These are phyloP conservation scores for Tupaia chinensis DNA, from an alignment of 2,113 vertebrate genomes.

Conservation along the genomic window DNA sequence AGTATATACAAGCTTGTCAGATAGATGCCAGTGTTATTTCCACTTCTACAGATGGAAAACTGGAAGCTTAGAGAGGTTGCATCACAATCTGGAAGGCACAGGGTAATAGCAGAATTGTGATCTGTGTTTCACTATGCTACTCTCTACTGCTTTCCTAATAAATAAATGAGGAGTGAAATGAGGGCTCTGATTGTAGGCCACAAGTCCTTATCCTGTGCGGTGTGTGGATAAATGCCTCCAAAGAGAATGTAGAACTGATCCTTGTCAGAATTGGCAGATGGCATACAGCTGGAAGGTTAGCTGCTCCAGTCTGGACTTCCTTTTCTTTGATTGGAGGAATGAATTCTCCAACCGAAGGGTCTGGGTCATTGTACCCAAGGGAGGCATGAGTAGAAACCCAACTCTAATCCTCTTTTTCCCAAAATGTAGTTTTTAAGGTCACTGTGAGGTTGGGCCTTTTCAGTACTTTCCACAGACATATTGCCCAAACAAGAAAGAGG, in stretches of 20 bases:
- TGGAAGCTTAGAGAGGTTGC: not conserved
- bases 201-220: not conserved
- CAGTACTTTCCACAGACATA: constrained; percentile 49
- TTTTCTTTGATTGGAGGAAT: not conserved
- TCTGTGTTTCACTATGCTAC: not conserved
- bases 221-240: not conserved
- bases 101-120: not conserved
- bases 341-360: not conserved
- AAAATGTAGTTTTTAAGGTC: constrained; percentile 51
- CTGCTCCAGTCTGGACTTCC: not conserved
- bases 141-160: not conserved
- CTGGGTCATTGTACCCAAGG: not conserved
- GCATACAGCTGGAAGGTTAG: not conserved
- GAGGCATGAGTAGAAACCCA: not conserved
- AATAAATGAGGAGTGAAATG: not conserved
- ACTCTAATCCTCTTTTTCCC: not conserved
- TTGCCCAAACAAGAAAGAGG: constrained; percentile 77
- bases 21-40: no score
- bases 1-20: not conserved
- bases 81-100: not conserved
- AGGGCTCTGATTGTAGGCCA: not conserved
- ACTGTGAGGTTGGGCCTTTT: constrained; percentile 44
- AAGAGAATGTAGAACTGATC: not conserved
- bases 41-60: not conserved
- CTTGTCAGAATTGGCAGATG: not conserved